Evolutionary conservation across 2,888 invertebrate genomes (phyloP), one percentile per base, ranked within the genome.

Genomic region (Tetrapedia diversipes): DNA sequence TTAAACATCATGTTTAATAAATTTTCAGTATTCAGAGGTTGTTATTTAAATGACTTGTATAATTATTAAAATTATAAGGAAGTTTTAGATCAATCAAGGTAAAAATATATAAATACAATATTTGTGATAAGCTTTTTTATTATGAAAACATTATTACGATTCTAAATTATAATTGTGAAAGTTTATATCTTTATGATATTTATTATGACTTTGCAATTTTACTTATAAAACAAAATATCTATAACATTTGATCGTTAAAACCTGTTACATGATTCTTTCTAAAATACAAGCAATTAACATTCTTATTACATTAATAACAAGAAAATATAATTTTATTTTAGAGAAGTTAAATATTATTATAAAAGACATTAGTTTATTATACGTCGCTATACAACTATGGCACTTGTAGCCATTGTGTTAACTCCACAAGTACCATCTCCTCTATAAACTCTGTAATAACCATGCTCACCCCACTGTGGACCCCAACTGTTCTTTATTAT

Each of bases 401-500:
- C 96, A 77, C 98, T 98, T 66, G 97, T 96, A 24, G 97, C 97
- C 96, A 97, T 97, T 90, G 95, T 94, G 92, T 98, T 97, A 77
- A 99, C 93, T 54, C 99, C 99, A 91, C 99, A 98, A 1, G 97
- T 97, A 71, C 99, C 98, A 90, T 97, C 98, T 14, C 99, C 99
- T 72, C 99, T 94, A 92, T 95, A 99, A 68, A 99, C 96, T 82
- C 97, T 94, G 92, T 98, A 99, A 92, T 98, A 99, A 1, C 99
- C 98, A 93, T 97, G 95, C 92, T 98, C 98, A 45, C 98, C 98
- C 98, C 98, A 98, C 29, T 92, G 92, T 41, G 93, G 91, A 61
- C 98, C 98, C 98, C 98, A 99, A 14, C 98, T 98, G 92, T 98
- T 98, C 93, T 98, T 98, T 37, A 98, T 93, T 77, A 96, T 96